phyloP scores from a whole-genome alignment of 2,113 vertebrate species.

The Prochilodus magdalenae region DNA sequence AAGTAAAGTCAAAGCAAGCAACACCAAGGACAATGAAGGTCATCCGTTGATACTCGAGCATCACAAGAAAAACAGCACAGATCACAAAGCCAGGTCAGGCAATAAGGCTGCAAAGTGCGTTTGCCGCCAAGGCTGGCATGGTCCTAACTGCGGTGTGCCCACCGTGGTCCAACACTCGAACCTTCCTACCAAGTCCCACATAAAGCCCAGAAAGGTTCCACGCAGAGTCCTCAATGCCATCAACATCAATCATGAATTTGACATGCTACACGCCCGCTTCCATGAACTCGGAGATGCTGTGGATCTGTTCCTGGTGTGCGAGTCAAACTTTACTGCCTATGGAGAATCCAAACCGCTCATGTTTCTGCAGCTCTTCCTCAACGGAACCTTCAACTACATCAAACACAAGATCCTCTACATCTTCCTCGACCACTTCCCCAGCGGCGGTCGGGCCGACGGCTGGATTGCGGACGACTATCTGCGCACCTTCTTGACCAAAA shows the following conservation, averaged over 20 bases:
- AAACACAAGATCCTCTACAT: constrained; percentile 86
- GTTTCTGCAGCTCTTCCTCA: constrained; percentile 83
- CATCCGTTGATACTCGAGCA: constrained; percentile 12
- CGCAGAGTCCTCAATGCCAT: constrained; percentile 88
- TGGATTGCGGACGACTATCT: constrained; percentile 91
- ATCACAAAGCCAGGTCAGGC: background rate
- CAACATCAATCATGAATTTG: constrained; percentile 90
- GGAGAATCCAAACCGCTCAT: constrained; percentile 80
- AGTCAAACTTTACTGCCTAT: constrained; percentile 89
- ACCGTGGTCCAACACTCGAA: constrained; percentile 88
- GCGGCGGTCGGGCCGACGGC: constrained; percentile 81
- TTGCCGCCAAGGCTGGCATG: constrained; percentile 86
- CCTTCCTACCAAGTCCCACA: constrained; percentile 84
- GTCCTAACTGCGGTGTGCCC: constrained; percentile 86
- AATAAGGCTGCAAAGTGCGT: constrained; percentile 80
- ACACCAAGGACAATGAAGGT: too few relatives aligned
- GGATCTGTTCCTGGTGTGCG: constrained; percentile 86
- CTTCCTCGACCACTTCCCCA: constrained; percentile 88
- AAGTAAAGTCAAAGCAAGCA: background rate
- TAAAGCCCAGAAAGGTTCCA: constrained; percentile 77
- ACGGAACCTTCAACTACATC: constrained; percentile 85
- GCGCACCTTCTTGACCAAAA: constrained; percentile 84
- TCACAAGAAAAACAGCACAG: background rate
- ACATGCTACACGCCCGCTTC: constrained; percentile 85
- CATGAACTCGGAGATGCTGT: constrained; percentile 84